phyloP scores from a whole-genome alignment of 2,797 vertebrate genomes.

The Remorina albescens region DNA sequence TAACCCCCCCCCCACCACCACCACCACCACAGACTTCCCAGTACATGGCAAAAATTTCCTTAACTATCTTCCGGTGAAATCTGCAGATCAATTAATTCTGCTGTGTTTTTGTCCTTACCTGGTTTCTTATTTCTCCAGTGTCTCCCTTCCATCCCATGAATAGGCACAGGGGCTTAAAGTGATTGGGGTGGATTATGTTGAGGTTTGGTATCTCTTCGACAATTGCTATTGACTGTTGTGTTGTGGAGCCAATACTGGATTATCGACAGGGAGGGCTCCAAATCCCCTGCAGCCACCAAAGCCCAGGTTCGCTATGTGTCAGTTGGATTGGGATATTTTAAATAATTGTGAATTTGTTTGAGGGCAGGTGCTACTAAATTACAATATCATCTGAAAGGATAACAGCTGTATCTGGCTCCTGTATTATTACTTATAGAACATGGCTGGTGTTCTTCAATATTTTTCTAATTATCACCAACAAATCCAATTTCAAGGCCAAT shows the following conservation, averaged over 20 bases:
- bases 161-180: slow-evolving; percentile 1
- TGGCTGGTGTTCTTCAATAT: not conserved
- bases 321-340: slow-evolving; percentile 3
- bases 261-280: not conserved
- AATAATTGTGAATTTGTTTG: slow-evolving; percentile 25
- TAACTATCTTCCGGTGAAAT: not conserved
- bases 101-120: not conserved
- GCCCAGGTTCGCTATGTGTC: not conserved
- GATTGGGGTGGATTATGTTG: slow-evolving; percentile 14
- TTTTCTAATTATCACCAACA: slow-evolving; percentile 6
- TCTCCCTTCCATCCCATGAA: slow-evolving; percentile 4
- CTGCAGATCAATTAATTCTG: not conserved
- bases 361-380: slow-evolving; percentile 8
- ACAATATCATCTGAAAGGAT: slow-evolving; percentile 5
- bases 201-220: slow-evolving; percentile 4
- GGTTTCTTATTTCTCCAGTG: not conserved
- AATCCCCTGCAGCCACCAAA: not conserved
- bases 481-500: not conserved
- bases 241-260: not conserved
- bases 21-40: not conserved
- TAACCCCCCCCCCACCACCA: not conserved
- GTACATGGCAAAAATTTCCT: not conserved
- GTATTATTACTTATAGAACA: slow-evolving; percentile 3
- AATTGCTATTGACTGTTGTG: not conserved
- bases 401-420: not conserved